Evolutionary conservation across 2,113 vertebrate genomes (phyloP).

Genomic region (Sterna hirundo): DNA sequence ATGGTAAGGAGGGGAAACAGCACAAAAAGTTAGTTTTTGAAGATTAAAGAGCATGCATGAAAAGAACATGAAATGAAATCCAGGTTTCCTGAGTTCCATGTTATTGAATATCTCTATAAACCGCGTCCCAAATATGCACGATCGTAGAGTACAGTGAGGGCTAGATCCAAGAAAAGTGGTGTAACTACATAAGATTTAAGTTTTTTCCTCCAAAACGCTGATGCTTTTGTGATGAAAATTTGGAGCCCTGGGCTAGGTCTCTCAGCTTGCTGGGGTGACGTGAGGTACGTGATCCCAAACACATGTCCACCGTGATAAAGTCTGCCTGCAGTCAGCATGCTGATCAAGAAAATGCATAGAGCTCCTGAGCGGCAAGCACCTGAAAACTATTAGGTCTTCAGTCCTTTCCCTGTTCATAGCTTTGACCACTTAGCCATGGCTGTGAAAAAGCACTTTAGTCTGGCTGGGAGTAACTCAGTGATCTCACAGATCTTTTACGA

Average conservation of each 20-base stretch:
- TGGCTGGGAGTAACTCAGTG: not conserved
- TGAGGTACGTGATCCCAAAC: not conserved
- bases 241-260: not conserved
- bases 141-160: not conserved
- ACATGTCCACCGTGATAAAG: not conserved
- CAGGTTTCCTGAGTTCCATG: not conserved
- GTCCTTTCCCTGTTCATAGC: not conserved
- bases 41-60: not conserved
- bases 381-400: not conserved
- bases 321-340: not conserved
- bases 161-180: not conserved
- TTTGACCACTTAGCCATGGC: not conserved
- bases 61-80: not conserved
- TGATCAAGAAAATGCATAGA: not conserved
- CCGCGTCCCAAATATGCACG: accelerated
- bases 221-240: not conserved
- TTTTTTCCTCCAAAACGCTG: not conserved
- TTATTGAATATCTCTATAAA: not conserved
- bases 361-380: not conserved
- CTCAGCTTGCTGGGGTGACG: not conserved
- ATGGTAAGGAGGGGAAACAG: not conserved
- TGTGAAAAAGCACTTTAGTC: not conserved
- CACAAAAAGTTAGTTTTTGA: not conserved
- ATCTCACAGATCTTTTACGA: not conserved
- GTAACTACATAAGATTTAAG: not conserved